A percentile compares a stretch with the other conserved stretches of the same genome.
Conservation (phyloP, 2,797 vertebrate species). For the Nyctalus aviator region DNA sequence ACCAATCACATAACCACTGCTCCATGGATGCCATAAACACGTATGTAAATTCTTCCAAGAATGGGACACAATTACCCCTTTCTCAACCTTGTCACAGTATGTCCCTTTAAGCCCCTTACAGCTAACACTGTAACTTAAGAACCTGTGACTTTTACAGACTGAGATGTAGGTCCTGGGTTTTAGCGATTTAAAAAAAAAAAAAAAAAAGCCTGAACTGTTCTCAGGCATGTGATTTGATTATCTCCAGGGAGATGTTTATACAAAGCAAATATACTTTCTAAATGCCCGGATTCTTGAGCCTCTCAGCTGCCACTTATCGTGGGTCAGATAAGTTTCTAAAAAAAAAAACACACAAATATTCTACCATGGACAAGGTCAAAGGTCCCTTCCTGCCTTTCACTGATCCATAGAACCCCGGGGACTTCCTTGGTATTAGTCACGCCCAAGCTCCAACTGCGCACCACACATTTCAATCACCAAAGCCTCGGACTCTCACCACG, state of each 20-base stretch:
- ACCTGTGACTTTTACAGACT: conserved; percentile 43
- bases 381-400: neutral
- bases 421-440: neutral
- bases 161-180: neutral
- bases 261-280: conserved; percentile 7
- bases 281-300: neutral
- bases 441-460: neutral
- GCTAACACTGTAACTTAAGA: conserved; percentile 57
- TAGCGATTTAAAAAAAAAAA: conserved; percentile 14
- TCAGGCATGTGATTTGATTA: neutral
- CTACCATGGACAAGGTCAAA: neutral
- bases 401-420: neutral
- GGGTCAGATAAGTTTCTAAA: neutral
- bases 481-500: too few species aligned
- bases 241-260: conserved; percentile 42
- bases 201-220: neutral
- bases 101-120: neutral
- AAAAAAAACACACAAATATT: neutral
- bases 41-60: neutral
- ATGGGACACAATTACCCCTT: neutral
- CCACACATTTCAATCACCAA: too few species aligned
- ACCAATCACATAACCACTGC: neutral
- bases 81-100: neutral
- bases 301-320: neutral
- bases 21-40: neutral